phyloP scores from a whole-genome alignment of 2,888 invertebrate genomes.

The Campopleginae sp. region DNA sequence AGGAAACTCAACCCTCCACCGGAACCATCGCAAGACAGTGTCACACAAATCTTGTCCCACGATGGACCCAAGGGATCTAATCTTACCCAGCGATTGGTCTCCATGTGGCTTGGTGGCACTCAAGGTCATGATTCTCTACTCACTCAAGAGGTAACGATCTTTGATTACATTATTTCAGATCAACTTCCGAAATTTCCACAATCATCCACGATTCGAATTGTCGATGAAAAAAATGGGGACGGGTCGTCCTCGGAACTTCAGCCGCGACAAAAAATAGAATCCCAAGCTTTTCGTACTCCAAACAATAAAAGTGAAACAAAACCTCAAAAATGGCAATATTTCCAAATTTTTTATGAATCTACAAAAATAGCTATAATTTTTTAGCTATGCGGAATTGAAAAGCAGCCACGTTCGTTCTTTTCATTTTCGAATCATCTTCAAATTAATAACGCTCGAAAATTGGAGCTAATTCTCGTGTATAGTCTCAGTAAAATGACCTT shows the following conservation, averaged over 20 bases:
- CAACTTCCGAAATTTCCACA: not conserved
- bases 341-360: too few relatives aligned
- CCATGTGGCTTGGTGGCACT: slow-evolving; percentile 50
- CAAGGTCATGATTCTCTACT: slow-evolving; percentile 33
- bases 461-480: too few relatives aligned
- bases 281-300: too few relatives aligned
- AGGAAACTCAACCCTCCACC: slow-evolving; percentile 13
- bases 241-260: not conserved
- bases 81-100: slow-evolving; percentile 54
- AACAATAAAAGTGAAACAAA: too few relatives aligned
- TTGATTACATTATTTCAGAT: not conserved
- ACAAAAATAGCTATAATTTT: too few relatives aligned
- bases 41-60: not conserved
- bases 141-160: slow-evolving; percentile 47
- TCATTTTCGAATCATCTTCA: too few relatives aligned
- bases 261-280: too few relatives aligned
- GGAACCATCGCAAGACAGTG: not conserved
- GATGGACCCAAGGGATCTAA: slow-evolving; percentile 34
- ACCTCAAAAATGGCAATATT: too few relatives aligned
- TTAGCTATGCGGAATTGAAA: too few relatives aligned
- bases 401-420: too few relatives aligned
- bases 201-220: not conserved
- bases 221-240: not conserved
- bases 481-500: not conserved
- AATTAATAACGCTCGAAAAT: too few relatives aligned